A percentile compares a stretch with the other conserved stretches of the same genome.
These are phyloP conservation scores for Laupala kohalensis DNA, from an alignment of 1,140 invertebrate genomes.

Conservation along the genomic window DNA sequence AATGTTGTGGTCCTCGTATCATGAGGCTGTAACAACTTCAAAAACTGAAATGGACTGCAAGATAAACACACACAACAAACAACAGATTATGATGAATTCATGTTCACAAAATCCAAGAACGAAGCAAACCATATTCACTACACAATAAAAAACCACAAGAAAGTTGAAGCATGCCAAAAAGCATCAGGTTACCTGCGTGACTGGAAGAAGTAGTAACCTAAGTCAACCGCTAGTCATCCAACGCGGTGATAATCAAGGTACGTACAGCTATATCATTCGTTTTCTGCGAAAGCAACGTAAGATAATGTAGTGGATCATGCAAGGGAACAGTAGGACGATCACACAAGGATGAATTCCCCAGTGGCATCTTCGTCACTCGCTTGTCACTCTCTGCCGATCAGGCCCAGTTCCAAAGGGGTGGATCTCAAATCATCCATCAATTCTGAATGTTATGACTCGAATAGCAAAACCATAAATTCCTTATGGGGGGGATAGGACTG, in stretches of 20 bases:
- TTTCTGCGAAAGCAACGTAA: constrained; percentile 12
- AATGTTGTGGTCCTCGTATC: constrained; percentile 11
- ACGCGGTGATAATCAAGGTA: constrained; percentile 14
- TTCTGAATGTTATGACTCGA: too few relatives aligned
- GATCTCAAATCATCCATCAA: too few relatives aligned
- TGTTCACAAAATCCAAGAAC: neutral
- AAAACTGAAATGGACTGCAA: constrained; percentile 7
- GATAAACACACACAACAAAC: constrained; percentile 3
- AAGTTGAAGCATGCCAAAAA: constrained; percentile 10
- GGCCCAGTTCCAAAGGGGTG: too few relatives aligned
- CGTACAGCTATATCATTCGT: constrained; percentile 13
- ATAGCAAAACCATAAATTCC: too few relatives aligned
- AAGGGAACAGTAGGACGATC: neutral
- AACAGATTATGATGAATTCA: neutral
- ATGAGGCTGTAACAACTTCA: constrained; percentile 12
- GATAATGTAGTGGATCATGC: constrained; percentile 5
- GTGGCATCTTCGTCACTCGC: too few relatives aligned
- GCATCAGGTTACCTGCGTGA: constrained; percentile 13
- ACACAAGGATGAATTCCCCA: too few relatives aligned
- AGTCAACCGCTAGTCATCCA: constrained; percentile 16
- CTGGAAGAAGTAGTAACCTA: constrained; percentile 13
- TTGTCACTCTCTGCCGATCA: too few relatives aligned
- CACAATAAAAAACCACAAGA: constrained; percentile 2
- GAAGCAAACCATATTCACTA: constrained; percentile 8
- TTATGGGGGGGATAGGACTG: too few relatives aligned